A percentile compares a stretch with the other conserved stretches of the same genome.
Evolutionary conservation across 2,113 vertebrate genomes (phyloP).

Genomic region (Theristicus caerulescens): DNA sequence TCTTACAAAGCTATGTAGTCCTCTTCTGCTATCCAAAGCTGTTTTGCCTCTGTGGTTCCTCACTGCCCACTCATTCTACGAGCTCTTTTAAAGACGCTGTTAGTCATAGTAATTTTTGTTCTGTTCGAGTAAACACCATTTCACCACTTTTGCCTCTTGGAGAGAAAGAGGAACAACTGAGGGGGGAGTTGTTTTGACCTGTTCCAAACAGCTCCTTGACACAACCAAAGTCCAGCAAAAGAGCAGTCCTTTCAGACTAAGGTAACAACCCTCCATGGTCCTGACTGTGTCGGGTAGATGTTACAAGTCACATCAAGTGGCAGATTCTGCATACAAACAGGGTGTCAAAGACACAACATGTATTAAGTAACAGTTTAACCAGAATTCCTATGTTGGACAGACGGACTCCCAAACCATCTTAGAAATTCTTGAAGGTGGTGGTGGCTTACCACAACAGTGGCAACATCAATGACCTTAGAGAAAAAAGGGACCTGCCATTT

Average conservation of each 20-base stretch:
- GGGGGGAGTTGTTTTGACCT: neutral
- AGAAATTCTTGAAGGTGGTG: neutral
- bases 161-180: neutral
- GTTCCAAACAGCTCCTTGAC: neutral
- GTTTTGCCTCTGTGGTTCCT: neutral
- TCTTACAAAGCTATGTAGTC: neutral
- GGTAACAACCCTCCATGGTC: neutral
- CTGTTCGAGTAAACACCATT: neutral
- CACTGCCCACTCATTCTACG: neutral
- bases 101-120: neutral
- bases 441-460: neutral
- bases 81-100: neutral
- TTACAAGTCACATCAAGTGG: neutral
- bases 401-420: neutral
- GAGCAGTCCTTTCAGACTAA: neutral
- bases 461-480: neutral
- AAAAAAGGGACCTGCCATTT: neutral
- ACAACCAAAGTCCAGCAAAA: neutral
- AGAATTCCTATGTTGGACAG: neutral
- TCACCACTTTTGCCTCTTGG: neutral
- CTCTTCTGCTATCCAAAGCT: neutral
- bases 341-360: neutral
- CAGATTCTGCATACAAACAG: neutral
- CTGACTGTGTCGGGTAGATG: neutral
- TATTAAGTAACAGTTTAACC: neutral